Percentiles rank a stretch among this genome's conserved stretches.
These are phyloP conservation scores for Vipera latastei DNA, from an alignment of 2,797 vertebrate genomes.

Conservation along the genomic window DNA sequence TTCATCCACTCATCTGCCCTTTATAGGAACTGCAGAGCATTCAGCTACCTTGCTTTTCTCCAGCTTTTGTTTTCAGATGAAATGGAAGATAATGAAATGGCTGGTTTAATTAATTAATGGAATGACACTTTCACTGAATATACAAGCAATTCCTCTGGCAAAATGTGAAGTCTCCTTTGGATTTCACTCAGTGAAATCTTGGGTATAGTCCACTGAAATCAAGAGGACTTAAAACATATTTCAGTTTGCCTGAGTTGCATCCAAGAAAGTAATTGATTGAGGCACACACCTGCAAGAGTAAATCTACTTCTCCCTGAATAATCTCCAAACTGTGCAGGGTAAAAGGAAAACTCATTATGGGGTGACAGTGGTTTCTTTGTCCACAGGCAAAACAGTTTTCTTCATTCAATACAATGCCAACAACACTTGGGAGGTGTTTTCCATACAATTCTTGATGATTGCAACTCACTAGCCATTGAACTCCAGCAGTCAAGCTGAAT, in stretches of 20 bases:
- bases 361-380: neutral
- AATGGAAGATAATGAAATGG: neutral
- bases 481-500: neutral
- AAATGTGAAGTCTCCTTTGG: neutral
- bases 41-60: conserved; percentile 1
- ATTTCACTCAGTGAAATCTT: neutral
- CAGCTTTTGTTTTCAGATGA: neutral
- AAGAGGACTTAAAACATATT: neutral
- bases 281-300: neutral
- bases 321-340: neutral
- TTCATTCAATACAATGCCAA: neutral
- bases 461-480: neutral
- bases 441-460: neutral
- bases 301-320: neutral
- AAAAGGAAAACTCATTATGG: neutral
- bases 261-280: neutral
- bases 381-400: neutral
- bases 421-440: neutral
- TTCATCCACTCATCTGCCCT: neutral
- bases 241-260: neutral
- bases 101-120: neutral
- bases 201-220: neutral
- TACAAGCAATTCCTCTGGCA: neutral
- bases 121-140: neutral
- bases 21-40: neutral